phyloP scores from a whole-genome alignment of 2,888 invertebrate genomes.

The Galerucella pusilla region DNA sequence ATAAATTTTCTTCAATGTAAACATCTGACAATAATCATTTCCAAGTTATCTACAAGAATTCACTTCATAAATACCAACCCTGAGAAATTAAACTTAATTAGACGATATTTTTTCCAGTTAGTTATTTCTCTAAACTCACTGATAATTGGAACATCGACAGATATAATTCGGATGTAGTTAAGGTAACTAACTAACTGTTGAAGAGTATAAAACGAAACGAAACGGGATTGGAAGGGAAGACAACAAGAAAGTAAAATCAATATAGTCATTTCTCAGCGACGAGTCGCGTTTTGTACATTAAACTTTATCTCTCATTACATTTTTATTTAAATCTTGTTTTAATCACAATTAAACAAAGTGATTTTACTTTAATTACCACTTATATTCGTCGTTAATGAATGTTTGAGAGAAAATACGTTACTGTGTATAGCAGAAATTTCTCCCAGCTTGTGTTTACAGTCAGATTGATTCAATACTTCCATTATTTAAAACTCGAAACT shows the following conservation, averaged over 20 bases:
- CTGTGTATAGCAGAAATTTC: no score
- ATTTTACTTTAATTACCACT: background rate
- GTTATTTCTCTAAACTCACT: background rate
- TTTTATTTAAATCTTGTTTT: background rate
- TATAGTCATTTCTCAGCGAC: conserved; percentile 10
- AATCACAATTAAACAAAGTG: background rate
- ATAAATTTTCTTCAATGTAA: no score
- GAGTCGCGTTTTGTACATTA: background rate
- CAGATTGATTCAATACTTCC: background rate
- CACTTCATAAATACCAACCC: background rate
- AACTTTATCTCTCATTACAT: conserved; percentile 3
- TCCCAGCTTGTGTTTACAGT: no score
- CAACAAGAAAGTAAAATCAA: conserved; percentile 11
- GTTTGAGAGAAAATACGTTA: background rate
- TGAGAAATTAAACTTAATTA: background rate
- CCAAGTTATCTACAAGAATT: background rate
- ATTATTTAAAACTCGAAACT: background rate
- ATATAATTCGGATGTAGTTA: conserved; percentile 9
- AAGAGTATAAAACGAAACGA: conserved; percentile 5
- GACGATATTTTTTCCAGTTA: background rate
- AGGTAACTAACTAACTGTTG: conserved; percentile 12
- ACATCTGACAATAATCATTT: no score
- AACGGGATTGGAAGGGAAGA: conserved; percentile 4
- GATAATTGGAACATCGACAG: conserved; percentile 3
- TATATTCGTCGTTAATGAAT: background rate